Conservation (phyloP, 2,888 invertebrate species). For the Phyllotreta striolata region DNA sequence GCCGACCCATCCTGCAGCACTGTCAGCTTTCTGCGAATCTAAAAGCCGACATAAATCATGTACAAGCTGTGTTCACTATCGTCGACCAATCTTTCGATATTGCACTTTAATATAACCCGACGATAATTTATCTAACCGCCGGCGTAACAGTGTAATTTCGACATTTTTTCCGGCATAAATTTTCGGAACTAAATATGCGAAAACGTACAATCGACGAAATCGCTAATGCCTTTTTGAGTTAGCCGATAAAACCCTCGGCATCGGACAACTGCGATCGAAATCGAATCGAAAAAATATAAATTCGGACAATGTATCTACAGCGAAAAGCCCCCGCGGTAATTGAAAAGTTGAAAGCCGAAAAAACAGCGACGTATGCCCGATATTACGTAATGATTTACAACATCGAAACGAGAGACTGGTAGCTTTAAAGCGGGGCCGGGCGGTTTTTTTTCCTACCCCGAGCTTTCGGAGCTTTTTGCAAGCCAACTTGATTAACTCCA, state of each 20-base stretch:
- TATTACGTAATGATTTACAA: conserved; percentile 49
- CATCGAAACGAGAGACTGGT: conserved; percentile 43
- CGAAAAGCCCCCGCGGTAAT: conserved; percentile 34
- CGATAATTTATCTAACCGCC: conserved; percentile 21
- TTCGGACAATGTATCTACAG: conserved; percentile 36
- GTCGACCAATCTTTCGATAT: conserved; percentile 19
- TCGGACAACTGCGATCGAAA: conserved; percentile 5
- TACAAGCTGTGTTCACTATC: conserved; percentile 31
- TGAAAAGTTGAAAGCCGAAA: conserved; percentile 41
- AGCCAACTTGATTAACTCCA: conserved; percentile 54
- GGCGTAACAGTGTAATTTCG: background rate
- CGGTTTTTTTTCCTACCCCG: conserved; percentile 14
- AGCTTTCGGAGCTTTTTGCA: conserved; percentile 47
- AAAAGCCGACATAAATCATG: conserved; percentile 33
- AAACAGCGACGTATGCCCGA: conserved; percentile 39
- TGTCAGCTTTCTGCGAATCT: conserved; percentile 34
- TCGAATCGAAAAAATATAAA: conserved; percentile 27
- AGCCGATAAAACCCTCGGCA: too few species aligned
- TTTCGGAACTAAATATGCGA: too few species aligned
- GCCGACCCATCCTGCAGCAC: conserved; percentile 18
- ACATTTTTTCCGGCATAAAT: background rate
- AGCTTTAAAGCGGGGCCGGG: conserved; percentile 28
- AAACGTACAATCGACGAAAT: too few species aligned
- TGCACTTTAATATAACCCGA: conserved; percentile 22
- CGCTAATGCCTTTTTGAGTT: too few species aligned